Evolutionary conservation across 2,888 invertebrate species (phyloP), one percentile per base, ranked within the genome.

Genomic region (Melitaea athalia): DNA sequence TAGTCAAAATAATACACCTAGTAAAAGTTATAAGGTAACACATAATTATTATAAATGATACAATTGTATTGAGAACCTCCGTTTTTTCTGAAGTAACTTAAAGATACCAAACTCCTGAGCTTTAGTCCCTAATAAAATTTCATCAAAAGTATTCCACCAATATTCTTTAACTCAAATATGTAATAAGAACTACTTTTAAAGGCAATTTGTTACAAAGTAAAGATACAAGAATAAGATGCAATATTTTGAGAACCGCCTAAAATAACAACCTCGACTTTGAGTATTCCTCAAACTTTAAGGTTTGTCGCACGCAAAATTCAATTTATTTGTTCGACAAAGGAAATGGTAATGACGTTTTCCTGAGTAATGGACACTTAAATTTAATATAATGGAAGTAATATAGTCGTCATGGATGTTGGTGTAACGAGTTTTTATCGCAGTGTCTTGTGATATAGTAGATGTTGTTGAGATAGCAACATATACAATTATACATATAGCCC

Each of bases 231-330:
- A 38, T 38, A 7, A 50, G 50, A 15, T 43, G 8, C 53, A 63
- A 55, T 69, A 60, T 55, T 63, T 47, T 66, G 55, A 67, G 60
- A 42, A 55, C 42, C 63, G 31, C 60, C 64, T 63, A 61, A 55
- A 52, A 43, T 61, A 55, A 64, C 53, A 15, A 63, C 43, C 49
- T 61, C 38, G 49, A 63, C 59, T 67, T 67, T 55, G 49, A 70
- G 60, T 61, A 67, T 67, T 60, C 50, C 42, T 50, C 43, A 33
- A 59, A 67, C 64, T 67, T 67, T 49, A 57, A 61, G 61, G 61
- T 64, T 67, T 64, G 45, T 67, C 63, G 52, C 61, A 64, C 38
- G 57, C 61, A 38, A 64, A 61, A 70, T 59, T 62, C 57, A 67
- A 70, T 67, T 70, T 55, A 53, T 67, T 67, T 61, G 61, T 61